A percentile compares a stretch with the other conserved stretches of the same genome.
Conservation (phyloP, 2,113 vertebrate genomes). For the Haplotaxodon microlepis region DNA sequence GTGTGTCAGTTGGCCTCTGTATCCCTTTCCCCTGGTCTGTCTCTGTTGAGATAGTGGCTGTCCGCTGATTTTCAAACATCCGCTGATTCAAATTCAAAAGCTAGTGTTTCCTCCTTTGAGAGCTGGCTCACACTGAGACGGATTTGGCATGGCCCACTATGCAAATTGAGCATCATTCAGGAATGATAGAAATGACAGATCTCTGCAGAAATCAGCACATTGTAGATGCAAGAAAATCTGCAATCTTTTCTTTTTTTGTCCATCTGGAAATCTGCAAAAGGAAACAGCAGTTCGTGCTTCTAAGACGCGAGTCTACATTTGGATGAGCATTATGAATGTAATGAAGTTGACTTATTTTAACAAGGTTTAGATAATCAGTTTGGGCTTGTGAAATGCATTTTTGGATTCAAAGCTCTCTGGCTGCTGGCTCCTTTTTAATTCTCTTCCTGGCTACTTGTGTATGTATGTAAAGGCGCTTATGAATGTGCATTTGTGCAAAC, state of each 20-base stretch:
- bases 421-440: background rate
- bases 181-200: constrained; percentile 24
- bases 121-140: constrained; percentile 10
- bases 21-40: background rate
- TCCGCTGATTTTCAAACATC: constrained; percentile 42
- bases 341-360: background rate
- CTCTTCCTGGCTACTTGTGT: background rate
- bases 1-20: background rate
- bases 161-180: constrained; percentile 38
- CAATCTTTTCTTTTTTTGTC: background rate
- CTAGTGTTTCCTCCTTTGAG: constrained; percentile 34
- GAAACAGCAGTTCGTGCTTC: background rate
- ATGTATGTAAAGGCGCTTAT: background rate
- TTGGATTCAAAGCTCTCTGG: background rate
- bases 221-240: background rate
- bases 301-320: background rate
- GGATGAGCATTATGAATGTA: background rate
- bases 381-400: background rate
- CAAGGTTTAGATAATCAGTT: background rate
- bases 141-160: constrained; percentile 27
- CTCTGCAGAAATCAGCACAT: constrained; percentile 17
- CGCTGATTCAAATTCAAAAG: constrained; percentile 47
- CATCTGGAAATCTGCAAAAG: background rate
- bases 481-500: background rate
- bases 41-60: constrained; percentile 36